Conservation (phyloP, 2,113 vertebrate genomes). For the Pomatorhinus ruficollis region DNA sequence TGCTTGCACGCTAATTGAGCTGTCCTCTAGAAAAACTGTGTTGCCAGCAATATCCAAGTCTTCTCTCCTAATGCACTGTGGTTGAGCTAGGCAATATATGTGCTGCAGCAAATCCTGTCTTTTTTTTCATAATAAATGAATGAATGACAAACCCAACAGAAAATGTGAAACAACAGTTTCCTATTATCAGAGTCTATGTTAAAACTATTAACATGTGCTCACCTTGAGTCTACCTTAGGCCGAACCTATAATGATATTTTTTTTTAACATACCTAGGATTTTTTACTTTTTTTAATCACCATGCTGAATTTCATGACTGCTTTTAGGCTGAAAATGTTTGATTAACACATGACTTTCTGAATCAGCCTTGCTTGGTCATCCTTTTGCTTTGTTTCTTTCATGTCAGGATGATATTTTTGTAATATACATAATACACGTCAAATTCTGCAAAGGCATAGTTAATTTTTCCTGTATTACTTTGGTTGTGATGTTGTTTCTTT, state of each 20-base stretch:
- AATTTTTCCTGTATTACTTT: not conserved
- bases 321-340: not conserved
- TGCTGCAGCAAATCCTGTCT: not conserved
- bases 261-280: not conserved
- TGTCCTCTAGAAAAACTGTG: not conserved
- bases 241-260: not conserved
- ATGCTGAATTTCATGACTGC: not conserved
- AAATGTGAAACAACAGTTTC: not conserved
- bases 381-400: not conserved
- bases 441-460: not conserved
- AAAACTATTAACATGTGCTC: not conserved
- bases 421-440: not conserved
- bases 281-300: not conserved
- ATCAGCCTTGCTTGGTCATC: not conserved
- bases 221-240: not conserved
- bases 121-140: not conserved
- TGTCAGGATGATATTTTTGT: not conserved
- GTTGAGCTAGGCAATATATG: not conserved
- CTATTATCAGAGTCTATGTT: not conserved
- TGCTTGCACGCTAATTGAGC: not conserved
- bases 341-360: not conserved
- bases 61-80: not conserved
- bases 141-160: not conserved
- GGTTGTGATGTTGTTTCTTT: not conserved
- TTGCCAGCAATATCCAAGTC: not conserved